A percentile compares a stretch with the other conserved stretches of the same genome.
Conservation (phyloP, 2,888 invertebrate species). For the Trissonchulus sp. region DNA sequence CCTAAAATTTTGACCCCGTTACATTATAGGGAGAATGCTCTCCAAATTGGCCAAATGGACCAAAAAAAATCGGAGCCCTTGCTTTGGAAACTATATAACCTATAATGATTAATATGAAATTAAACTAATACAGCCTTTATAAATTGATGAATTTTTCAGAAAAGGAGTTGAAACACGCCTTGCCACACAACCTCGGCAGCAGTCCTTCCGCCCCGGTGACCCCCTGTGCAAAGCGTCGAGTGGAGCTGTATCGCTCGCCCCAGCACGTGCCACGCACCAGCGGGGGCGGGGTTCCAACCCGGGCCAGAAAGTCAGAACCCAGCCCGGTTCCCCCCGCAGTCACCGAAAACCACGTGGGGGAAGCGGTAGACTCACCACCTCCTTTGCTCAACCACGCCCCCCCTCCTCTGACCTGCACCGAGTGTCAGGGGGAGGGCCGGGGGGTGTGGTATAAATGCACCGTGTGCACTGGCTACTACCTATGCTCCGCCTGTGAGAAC, state of each 20-base stretch:
- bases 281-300: not conserved
- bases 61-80: no score
- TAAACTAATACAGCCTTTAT: no score
- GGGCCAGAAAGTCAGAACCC: not conserved
- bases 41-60: no score
- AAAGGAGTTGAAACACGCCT: not conserved
- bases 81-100: no score
- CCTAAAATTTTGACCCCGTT: no score
- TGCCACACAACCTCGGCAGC: not conserved
- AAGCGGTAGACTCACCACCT: not conserved
- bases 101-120: no score
- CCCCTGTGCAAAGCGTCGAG: not conserved
- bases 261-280: not conserved
- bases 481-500: slow-evolving; percentile 69
- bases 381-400: not conserved
- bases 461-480: slow-evolving; percentile 71
- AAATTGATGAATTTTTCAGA: no score
- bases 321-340: not conserved
- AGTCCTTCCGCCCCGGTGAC: not conserved
- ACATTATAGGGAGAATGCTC: no score
- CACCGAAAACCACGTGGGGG: not conserved
- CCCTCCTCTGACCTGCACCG: slow-evolving; percentile 65
- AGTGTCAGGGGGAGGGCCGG: slow-evolving; percentile 63
- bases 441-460: slow-evolving; percentile 79
- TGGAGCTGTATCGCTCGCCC: not conserved